phyloP scores from a whole-genome alignment of 2,113 vertebrate genomes.

The Cathartes aura region DNA sequence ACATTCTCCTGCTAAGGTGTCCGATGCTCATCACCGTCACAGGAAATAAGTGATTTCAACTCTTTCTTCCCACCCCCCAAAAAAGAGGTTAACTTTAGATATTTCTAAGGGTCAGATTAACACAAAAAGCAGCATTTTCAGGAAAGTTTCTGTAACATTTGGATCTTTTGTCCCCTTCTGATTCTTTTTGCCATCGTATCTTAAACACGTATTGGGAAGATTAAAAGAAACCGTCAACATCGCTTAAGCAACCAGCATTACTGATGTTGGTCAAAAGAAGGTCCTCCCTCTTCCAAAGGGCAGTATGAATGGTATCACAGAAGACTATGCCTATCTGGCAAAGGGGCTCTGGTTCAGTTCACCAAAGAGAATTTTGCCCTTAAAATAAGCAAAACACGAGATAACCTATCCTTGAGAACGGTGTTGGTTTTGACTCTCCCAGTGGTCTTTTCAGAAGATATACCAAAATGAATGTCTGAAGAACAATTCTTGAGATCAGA shows the following conservation, averaged over 20 bases:
- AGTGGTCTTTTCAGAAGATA: background rate
- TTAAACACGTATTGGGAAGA: background rate
- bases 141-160: background rate
- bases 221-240: background rate
- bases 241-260: background rate
- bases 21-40: background rate
- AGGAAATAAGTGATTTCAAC: background rate
- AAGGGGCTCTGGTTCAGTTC: background rate
- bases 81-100: background rate
- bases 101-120: background rate
- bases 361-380: background rate
- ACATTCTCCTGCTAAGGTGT: background rate
- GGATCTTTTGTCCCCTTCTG: background rate
- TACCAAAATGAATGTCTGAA: background rate
- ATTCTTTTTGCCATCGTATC: background rate
- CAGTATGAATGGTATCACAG: background rate
- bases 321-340: background rate
- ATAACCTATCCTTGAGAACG: background rate
- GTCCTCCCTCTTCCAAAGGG: background rate
- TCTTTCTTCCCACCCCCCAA: background rate
- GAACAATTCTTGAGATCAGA: background rate
- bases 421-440: background rate
- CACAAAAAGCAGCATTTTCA: background rate
- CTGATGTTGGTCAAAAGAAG: background rate
- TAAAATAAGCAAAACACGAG: background rate